These are phyloP conservation scores for Syngnathus scovelli DNA, from an alignment of 2,113 vertebrate species.

Conservation along the genomic window DNA sequence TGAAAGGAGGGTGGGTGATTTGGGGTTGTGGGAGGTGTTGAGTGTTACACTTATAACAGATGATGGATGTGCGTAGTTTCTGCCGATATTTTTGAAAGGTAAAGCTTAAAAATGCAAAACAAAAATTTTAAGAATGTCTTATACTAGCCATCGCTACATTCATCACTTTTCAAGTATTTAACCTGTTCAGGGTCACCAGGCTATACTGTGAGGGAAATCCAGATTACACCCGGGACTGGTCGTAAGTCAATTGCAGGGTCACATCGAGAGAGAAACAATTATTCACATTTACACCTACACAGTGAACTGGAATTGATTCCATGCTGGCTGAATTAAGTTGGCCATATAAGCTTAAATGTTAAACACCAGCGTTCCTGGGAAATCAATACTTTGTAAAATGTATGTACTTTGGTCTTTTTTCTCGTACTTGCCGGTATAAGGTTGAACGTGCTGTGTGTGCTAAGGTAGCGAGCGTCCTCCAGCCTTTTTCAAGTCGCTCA, in stretches of 20 bases:
- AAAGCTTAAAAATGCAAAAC: no score
- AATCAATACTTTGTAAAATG: neutral
- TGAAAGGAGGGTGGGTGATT: neutral
- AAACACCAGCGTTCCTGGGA: neutral
- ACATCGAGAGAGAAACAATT: neutral
- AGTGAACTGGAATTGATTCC: neutral
- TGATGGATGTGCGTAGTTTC: neutral
- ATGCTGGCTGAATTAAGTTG: neutral
- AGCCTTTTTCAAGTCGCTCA: constrained; percentile 47
- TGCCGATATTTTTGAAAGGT: no score
- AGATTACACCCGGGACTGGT: neutral
- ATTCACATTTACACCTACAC: neutral
- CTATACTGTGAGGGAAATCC: neutral
- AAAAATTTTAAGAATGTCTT: no score
- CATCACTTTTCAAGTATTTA: neutral
- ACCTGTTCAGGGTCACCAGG: neutral
- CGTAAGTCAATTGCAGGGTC: neutral
- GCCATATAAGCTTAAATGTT: neutral
- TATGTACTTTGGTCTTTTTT: neutral
- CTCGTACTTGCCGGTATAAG: neutral
- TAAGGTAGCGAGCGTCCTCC: constrained; percentile 16
- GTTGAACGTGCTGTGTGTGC: constrained; percentile 9
- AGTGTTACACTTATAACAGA: constrained; percentile 35
- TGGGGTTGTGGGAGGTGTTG: constrained; percentile 3
- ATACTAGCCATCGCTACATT: no score